These are phyloP conservation scores for Melinaea marsaeus DNA, from an alignment of 2,888 invertebrate species.

Conservation along the genomic window DNA sequence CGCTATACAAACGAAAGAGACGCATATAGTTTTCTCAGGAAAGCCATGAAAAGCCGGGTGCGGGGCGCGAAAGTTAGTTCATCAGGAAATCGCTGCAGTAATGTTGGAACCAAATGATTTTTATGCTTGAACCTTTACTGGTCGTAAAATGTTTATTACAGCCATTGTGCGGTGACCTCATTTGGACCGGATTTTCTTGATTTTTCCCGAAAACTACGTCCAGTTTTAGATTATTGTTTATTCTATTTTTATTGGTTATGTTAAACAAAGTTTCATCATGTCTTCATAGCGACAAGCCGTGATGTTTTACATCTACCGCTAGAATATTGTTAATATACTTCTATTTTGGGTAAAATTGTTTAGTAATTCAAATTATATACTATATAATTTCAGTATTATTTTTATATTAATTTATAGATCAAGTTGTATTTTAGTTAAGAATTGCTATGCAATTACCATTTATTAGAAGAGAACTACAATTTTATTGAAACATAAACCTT, in stretches of 20 bases:
- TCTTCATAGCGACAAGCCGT: not conserved
- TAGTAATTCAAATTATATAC: too few species aligned
- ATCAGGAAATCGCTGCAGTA: slow-evolving; percentile 64
- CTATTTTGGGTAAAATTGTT: not conserved
- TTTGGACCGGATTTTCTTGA: slow-evolving; percentile 27
- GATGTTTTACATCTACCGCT: not conserved
- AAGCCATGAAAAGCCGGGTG: slow-evolving; percentile 62
- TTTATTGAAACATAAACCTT: too few species aligned
- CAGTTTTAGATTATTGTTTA: slow-evolving; percentile 11
- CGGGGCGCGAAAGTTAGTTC: slow-evolving; percentile 63
- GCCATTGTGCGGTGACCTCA: slow-evolving; percentile 27
- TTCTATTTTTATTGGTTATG: slow-evolving; percentile 11
- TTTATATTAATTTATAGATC: too few species aligned
- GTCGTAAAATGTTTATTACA: slow-evolving; percentile 55
- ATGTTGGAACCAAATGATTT: slow-evolving; percentile 59
- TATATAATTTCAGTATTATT: too few species aligned
- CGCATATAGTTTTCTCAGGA: slow-evolving; percentile 57
- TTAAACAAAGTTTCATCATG: not conserved
- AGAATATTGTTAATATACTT: not conserved
- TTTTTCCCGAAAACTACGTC: slow-evolving; percentile 26
- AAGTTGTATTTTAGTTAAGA: too few species aligned
- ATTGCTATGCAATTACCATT: too few species aligned
- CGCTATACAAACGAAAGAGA: slow-evolving; percentile 47
- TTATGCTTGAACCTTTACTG: slow-evolving; percentile 63
- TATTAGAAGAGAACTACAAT: too few species aligned